phyloP scores from a whole-genome alignment of 2,888 invertebrate species.

The Eubasilissa splendida region DNA sequence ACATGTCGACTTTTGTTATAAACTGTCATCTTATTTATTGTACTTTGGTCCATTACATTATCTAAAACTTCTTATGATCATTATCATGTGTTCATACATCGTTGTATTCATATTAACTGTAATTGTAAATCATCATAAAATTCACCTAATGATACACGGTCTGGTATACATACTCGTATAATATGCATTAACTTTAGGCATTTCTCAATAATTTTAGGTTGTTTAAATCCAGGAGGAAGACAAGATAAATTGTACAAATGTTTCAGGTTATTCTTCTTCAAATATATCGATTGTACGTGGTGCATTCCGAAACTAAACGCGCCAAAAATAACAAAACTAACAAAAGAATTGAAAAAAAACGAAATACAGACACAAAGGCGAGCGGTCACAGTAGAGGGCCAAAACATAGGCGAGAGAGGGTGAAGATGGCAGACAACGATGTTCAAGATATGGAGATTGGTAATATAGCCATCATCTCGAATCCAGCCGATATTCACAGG shows the following conservation, averaged over 20 bases:
- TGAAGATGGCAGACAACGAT: constrained; percentile 63
- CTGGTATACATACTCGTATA: no score
- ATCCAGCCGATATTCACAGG: constrained; percentile 54
- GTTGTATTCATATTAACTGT: no score
- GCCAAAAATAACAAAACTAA: constrained; percentile 63
- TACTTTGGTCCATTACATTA: no score
- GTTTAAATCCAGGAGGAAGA: no score
- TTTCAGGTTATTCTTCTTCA: constrained; percentile 87
- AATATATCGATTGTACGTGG: constrained; percentile 86
- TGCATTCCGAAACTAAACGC: constrained; percentile 78
- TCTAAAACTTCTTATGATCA: no score
- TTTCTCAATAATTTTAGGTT: no score
- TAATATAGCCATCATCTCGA: constrained; percentile 71
- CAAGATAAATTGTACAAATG: neutral
- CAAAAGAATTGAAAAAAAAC: constrained; percentile 60
- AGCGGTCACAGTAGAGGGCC: constrained; percentile 46
- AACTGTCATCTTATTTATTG: no score
- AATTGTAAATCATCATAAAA: no score
- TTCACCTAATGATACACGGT: no score
- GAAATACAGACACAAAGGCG: constrained; percentile 55
- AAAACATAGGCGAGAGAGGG: constrained; percentile 64
- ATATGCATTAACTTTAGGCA: no score
- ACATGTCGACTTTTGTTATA: no score
- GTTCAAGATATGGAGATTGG: constrained; percentile 63
- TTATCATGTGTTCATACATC: no score